Percentiles rank a stretch among this genome's conserved stretches.
phyloP scores from a whole-genome alignment of 35 echinoderm and acorn worm genomes.

The Strongylocentrotus purpuratus region DNA sequence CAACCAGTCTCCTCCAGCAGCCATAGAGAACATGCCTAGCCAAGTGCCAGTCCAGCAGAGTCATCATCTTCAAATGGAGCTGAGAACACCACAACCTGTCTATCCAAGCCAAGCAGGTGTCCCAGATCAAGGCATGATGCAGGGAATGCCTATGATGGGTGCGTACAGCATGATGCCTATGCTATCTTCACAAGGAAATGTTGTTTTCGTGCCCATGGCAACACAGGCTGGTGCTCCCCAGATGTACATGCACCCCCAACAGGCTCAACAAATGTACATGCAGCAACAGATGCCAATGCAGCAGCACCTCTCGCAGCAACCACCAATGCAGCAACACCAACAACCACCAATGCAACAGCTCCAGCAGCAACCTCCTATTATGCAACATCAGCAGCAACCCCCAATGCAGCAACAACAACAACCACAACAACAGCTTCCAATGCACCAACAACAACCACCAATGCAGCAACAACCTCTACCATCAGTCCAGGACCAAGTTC shows the following conservation, averaged over 20 bases:
- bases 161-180: not conserved
- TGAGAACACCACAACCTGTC: constrained; percentile 17
- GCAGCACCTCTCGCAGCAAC: not conserved
- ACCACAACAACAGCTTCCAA: constrained; percentile 14
- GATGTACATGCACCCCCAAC: constrained; percentile 31
- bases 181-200: not conserved
- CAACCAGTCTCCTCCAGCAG: constrained; percentile 25
- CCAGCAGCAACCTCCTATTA: not conserved
- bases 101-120: constrained; percentile 17
- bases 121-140: not conserved
- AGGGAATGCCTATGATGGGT: constrained; percentile 18
- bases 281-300: constrained; percentile 12
- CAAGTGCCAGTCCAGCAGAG: not conserved
- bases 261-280: not conserved
- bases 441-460: constrained; percentile 24
- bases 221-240: constrained; percentile 29
- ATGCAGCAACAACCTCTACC: constrained; percentile 1
- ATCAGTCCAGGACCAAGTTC: constrained; percentile 2
- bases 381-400: not conserved
- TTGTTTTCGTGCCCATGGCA: not conserved
- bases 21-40: not conserved
- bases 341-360: constrained; percentile 27
- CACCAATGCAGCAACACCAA: not conserved
- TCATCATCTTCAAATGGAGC: not conserved
- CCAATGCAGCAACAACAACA: constrained; percentile 25